Base-by-base conservation (phyloP, 2,888 invertebrate species). In the Ditula angustiorana region DNA sequence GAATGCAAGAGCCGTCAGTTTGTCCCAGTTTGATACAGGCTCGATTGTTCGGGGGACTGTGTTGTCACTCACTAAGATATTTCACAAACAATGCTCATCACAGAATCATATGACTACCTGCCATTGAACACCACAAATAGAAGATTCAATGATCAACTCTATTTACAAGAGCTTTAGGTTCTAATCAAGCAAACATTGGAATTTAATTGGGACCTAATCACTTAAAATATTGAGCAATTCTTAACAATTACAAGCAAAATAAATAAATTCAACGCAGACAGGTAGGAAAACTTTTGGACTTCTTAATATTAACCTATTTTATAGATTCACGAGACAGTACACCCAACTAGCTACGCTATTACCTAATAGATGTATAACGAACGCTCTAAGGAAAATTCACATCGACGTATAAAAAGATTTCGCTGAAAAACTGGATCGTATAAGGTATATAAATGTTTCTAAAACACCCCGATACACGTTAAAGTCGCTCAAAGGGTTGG, bases 381-480 rank as follows among this genome's bases (percentile, higher is more conserved):
- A 80, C 77, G 84, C 79, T 82, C 86, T 88, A 89, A 78, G 84
- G 83, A 80, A 85, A 86, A 86, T 83, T 84, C 86, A 88, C 88
- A 83, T 83, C 79, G 79, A 85, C 81, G 83, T 86, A 87, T 90
- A 91, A 89, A 63, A 90, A 90, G 80, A 85, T 81, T 77, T 82
- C 80, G 79, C 81, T 86, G 86, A 85, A 87, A 88, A 85, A 83
- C 81, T 83, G 84, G 84, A 84, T 84, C 79, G 75, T 90, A 87
- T 85, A 89, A 80, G 80, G 76, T 85, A 74, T 72, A 86, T 87
- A 92, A 90, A 90, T 69, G 78, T 89, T 76, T 91, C 87, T 90
- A 90, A 90, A 70, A 90, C 90, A 83, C 78, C 81, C 83, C 82
- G 81, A 84, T 79, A 85, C 80, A 83, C 77, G 76, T 87, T 87